Base-by-base conservation (phyloP, 1,140 invertebrate genomes). In the Sitophilus oryzae region DNA sequence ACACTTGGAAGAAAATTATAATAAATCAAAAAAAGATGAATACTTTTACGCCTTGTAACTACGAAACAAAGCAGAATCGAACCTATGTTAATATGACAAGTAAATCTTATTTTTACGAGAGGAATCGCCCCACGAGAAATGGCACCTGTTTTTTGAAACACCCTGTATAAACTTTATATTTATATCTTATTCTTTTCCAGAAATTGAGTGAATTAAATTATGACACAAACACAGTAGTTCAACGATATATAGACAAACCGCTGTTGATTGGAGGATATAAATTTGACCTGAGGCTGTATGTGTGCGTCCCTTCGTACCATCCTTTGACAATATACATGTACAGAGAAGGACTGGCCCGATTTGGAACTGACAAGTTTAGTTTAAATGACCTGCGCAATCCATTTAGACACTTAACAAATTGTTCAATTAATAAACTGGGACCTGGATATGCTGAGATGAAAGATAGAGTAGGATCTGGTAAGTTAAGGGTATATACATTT, bases 391-490 rank as follows among this genome's bases (percentile, higher is more conserved):
- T 95, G 34, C 82, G 86, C 52, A 93, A 95, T 66, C 84, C 86
- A 58, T 94, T 89, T 70, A 82, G 90, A 8, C 93, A 96, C 73
- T 73, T 95, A 20, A 95, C 92, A 1, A 95, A 96, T 71, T 89
- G 88, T 37, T 92, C 82, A 58, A 84, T 80, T 66, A 95, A 87
- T 77, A 93, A 81, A 79, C 78, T 80, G 70, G 88, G 75, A 21
- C 88, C 89, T 1, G 79, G 83, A 2, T 92, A 90, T 65, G 80
- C 80, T 0, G 80, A 84, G 62, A 87, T 86, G 68, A 93, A 92
- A 66, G 85, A 88, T 60, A 74, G 84, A 57, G 79, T 90, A 41
- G 87, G 88, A 63, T 79, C 81, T 66, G 83, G 86, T 90, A 72
- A 74, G 57, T 30, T 10, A 38, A 4, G 4, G 14, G 10, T n/a